Percentiles rank a stretch among this genome's conserved stretches.
These are phyloP conservation scores for Drosophila arizonae DNA, from an alignment of 1,140 invertebrate species.

Conservation along the genomic window DNA sequence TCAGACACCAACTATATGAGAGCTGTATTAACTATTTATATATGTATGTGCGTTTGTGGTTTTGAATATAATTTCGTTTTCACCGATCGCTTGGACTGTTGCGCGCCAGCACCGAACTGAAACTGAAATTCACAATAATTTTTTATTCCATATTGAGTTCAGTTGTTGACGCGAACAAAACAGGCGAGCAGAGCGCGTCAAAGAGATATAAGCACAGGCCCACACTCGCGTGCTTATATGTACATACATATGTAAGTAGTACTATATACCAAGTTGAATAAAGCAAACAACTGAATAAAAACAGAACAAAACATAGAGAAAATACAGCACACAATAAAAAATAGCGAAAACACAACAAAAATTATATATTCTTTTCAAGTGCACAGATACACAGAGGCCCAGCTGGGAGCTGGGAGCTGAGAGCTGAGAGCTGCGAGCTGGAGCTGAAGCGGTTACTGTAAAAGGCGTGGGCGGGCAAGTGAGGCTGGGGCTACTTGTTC, in stretches of 20 bases:
- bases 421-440: neutral
- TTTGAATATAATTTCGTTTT: constrained; percentile 1
- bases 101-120: constrained; percentile 64
- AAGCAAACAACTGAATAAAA: constrained; percentile 73
- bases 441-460: neutral
- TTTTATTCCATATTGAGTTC: constrained; percentile 51
- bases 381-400: constrained; percentile 40
- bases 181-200: constrained; percentile 14
- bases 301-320: constrained; percentile 43
- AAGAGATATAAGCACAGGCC: constrained; percentile 27
- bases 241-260: too few relatives aligned
- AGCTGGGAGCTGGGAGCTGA: neutral
- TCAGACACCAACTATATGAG: constrained; percentile 14
- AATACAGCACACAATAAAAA: constrained; percentile 19
- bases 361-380: constrained; percentile 48
- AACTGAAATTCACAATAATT: constrained; percentile 66
- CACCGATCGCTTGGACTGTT: constrained; percentile 61
- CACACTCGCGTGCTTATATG: constrained; percentile 28
- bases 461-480: constrained; percentile 9
- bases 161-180: constrained; percentile 46
- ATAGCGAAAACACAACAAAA: constrained; percentile 43
- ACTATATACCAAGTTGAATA: constrained; percentile 48
- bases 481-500: constrained; percentile 15
- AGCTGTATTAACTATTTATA: neutral
- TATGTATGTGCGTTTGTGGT: neutral